Conservation (phyloP, 2,113 vertebrate species). For the Phainopepla nitens region DNA sequence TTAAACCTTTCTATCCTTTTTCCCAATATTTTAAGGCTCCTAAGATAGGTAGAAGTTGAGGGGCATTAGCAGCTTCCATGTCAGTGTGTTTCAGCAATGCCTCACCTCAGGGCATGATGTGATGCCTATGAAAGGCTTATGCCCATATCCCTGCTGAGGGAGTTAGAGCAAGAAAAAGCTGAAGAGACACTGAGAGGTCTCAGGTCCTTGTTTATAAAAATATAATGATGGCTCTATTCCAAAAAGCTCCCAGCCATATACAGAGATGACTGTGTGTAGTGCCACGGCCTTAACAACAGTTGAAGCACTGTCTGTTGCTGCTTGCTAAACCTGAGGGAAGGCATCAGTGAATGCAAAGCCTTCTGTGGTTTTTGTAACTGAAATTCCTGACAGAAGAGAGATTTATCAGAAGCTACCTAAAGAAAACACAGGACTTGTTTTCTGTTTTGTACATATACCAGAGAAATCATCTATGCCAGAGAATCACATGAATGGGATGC, state of each 20-base stretch:
- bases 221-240: constrained; percentile 28
- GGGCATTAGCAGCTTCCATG: background rate
- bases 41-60: background rate
- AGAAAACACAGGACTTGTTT: background rate
- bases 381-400: constrained; percentile 7
- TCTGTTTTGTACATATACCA: background rate
- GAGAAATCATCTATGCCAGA: background rate
- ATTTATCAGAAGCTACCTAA: constrained; percentile 2
- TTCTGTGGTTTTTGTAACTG: constrained; percentile 16
- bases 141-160: background rate
- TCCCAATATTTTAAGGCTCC: background rate
- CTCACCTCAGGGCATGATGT: background rate
- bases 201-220: background rate
- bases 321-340: background rate
- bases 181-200: background rate
- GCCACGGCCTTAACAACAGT: background rate
- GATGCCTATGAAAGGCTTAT: background rate
- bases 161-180: background rate
- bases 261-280: background rate
- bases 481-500: background rate
- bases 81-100: background rate
- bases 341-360: constrained; percentile 28
- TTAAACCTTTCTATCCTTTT: background rate
- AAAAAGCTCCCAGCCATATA: background rate
- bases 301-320: background rate